Percentiles rank a stretch among this genome's conserved stretches.
phyloP scores from a whole-genome alignment of 2,113 vertebrate genomes.

The Centropus bengalensis region DNA sequence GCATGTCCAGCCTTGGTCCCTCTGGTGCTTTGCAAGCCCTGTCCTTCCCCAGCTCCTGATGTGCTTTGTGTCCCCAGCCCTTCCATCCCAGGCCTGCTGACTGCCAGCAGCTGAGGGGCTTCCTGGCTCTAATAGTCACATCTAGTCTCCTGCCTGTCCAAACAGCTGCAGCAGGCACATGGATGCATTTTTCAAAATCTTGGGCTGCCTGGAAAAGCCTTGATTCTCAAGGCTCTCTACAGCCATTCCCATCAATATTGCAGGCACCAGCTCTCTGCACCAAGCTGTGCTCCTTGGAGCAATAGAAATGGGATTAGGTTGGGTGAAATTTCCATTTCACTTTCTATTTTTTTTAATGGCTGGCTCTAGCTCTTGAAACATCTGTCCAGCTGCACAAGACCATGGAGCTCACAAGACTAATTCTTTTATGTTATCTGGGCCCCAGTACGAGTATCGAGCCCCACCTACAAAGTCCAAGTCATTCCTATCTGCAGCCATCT shows the following conservation, averaged over 20 bases:
- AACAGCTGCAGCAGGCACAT: background rate
- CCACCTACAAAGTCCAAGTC: background rate
- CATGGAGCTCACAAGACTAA: background rate
- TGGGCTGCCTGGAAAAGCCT: constrained; percentile 19
- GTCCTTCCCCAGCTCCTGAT: rapidly evolving
- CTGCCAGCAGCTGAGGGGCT: background rate
- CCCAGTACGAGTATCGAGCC: background rate
- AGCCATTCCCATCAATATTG: background rate
- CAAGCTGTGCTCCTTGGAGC: rapidly evolving
- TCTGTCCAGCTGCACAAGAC: constrained; percentile 24
- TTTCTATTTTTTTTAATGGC: background rate
- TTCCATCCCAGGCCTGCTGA: background rate
- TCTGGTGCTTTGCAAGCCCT: background rate
- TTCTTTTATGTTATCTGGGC: background rate
- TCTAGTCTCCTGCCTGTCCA: background rate
- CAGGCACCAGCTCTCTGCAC: background rate
- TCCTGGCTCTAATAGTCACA: background rate
- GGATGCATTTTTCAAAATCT: background rate
- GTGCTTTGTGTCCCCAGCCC: background rate
- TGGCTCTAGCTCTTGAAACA: background rate
- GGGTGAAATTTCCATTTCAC: constrained; percentile 42
- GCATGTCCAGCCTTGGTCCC: background rate
- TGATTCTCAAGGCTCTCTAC: background rate
- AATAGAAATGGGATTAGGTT: background rate
- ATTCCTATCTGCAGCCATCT: background rate